Conservation (phyloP, 2,113 vertebrate genomes). For the Grantiella picta region DNA sequence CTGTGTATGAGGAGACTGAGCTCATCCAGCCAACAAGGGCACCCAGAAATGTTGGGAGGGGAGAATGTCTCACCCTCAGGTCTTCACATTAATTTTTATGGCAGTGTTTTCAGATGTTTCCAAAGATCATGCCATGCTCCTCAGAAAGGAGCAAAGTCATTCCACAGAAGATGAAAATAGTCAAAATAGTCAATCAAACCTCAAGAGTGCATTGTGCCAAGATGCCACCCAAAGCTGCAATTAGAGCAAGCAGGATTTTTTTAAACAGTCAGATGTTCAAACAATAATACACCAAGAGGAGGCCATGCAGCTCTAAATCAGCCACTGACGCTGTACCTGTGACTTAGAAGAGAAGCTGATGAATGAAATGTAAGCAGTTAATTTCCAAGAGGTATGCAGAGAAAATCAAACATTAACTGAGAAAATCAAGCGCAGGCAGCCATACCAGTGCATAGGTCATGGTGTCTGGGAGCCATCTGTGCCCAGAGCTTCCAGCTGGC, state of each 20-base stretch:
- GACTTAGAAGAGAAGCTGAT: background rate
- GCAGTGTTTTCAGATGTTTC: background rate
- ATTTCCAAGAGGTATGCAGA: background rate
- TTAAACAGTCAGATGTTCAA: background rate
- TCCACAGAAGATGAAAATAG: background rate
- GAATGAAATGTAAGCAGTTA: background rate
- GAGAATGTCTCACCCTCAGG: background rate
- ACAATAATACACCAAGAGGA: background rate
- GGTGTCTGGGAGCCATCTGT: background rate
- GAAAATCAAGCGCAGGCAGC: background rate
- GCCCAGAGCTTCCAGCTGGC: background rate
- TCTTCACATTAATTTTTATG: background rate
- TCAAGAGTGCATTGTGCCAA: background rate
- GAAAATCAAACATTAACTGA: background rate
- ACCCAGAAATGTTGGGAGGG: background rate
- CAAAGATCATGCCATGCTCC: background rate
- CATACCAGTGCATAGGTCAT: rapidly evolving
- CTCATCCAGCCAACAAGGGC: background rate
- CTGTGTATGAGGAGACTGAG: rapidly evolving
- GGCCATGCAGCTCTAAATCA: background rate
- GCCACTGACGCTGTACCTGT: background rate
- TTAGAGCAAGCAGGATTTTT: background rate
- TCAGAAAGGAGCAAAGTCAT: background rate
- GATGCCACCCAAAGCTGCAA: background rate
- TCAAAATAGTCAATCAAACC: background rate